Percentiles rank a stretch among this genome's conserved stretches.
phyloP scores from a whole-genome alignment of 53 echinoderm and acorn worm genomes.

The Holothuria leucospilota region DNA sequence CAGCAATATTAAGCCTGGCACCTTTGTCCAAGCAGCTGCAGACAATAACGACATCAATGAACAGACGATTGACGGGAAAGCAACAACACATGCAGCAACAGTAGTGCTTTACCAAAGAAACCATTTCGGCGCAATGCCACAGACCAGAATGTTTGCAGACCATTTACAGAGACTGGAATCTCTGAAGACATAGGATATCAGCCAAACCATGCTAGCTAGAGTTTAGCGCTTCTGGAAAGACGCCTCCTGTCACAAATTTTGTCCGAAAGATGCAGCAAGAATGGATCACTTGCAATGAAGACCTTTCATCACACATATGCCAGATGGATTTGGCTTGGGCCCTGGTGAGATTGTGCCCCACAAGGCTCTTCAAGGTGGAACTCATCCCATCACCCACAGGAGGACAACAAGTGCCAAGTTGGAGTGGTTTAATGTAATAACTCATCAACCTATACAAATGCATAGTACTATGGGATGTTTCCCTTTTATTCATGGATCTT shows the following conservation, averaged over 20 bases:
- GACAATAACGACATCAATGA: slow-evolving; percentile 62
- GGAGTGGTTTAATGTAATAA: slow-evolving; percentile 41
- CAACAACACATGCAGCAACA: slow-evolving; percentile 55
- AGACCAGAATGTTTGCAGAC: slow-evolving; percentile 3
- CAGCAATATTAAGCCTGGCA: no score
- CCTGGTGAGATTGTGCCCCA: slow-evolving; percentile 19
- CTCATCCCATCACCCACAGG: neutral
- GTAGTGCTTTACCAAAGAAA: neutral
- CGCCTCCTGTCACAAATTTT: neutral
- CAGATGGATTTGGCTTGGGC: slow-evolving; percentile 50
- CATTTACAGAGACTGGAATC: slow-evolving; percentile 37
- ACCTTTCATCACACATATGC: neutral
- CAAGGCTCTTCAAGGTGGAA: slow-evolving; percentile 36
- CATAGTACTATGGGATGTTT: slow-evolving; percentile 39
- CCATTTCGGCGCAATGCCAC: slow-evolving; percentile 29
- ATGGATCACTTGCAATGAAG: slow-evolving; percentile 14
- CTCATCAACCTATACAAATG: neutral
- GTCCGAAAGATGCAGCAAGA: slow-evolving; percentile 27
- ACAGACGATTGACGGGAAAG: slow-evolving; percentile 56
- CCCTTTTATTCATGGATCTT: slow-evolving; percentile 49
- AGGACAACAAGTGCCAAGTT: slow-evolving; percentile 15
- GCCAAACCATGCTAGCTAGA: slow-evolving; percentile 23
- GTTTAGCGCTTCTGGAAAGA: slow-evolving; percentile 19
- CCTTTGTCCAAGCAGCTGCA: no score
- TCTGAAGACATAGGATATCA: neutral